Conservation (phyloP, 2,888 invertebrate genomes). For the Suillia variegata region DNA sequence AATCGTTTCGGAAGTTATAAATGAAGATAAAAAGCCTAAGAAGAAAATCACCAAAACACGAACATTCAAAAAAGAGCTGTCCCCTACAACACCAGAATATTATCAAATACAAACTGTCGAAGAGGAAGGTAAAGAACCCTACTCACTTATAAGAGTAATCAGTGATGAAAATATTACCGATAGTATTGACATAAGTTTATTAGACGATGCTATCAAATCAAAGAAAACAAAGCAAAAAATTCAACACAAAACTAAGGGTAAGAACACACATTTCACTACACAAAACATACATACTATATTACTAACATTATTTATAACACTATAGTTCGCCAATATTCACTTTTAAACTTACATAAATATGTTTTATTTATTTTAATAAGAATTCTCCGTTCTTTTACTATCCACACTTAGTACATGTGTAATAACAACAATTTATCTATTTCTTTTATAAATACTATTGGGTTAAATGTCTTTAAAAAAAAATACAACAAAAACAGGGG, state of each 20-base stretch:
- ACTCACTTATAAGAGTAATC: conserved; percentile 59
- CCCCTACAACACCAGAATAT: conserved; percentile 55
- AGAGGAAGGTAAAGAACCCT: conserved; percentile 62
- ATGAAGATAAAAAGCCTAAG: conserved; percentile 52
- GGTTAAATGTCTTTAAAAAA: conserved; percentile 25
- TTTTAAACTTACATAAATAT: neutral
- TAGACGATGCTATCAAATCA: conserved; percentile 51
- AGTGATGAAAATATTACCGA: conserved; percentile 55
- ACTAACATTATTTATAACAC: no score
- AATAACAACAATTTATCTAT: conserved; percentile 3
- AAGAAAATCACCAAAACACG: conserved; percentile 60
- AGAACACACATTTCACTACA: conserved; percentile 47
- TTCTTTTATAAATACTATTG: neutral
- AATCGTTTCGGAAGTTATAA: conserved; percentile 48
- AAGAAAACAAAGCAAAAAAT: conserved; percentile 47
- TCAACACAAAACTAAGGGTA: conserved; percentile 55
- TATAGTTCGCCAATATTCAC: conserved; percentile 29
- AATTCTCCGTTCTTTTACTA: neutral
- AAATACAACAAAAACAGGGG: conserved; percentile 40
- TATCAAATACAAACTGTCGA: conserved; percentile 63
- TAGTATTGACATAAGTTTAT: conserved; percentile 55
- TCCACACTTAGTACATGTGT: neutral
- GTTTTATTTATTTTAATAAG: neutral
- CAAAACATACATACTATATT: conserved; percentile 27
- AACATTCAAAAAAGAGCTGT: conserved; percentile 61